A percentile compares a stretch with the other conserved stretches of the same genome.
These are phyloP conservation scores for Psix sp. DNA, from an alignment of 1,140 invertebrate species.

Conservation along the genomic window DNA sequence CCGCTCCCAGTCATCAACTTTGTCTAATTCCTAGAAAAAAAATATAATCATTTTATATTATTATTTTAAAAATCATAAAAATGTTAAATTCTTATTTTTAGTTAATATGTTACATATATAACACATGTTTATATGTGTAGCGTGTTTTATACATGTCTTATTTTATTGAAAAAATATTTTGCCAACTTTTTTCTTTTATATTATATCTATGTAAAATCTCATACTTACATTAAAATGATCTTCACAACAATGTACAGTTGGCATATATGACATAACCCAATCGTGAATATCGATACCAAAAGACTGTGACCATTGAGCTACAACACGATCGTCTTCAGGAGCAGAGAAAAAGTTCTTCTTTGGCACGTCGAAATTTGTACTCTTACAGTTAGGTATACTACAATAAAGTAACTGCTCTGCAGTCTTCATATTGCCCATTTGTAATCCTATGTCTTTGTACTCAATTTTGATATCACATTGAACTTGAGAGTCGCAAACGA, in stretches of 20 bases:
- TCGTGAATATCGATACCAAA: slow-evolving; percentile 10
- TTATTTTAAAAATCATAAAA: too few relatives aligned
- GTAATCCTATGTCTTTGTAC: neutral
- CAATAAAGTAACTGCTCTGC: slow-evolving; percentile 14
- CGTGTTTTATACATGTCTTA: too few relatives aligned
- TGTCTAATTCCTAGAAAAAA: slow-evolving; percentile 20
- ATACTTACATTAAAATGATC: slow-evolving; percentile 37
- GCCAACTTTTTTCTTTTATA: too few relatives aligned
- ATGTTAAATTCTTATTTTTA: too few relatives aligned
- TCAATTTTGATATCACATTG: slow-evolving; percentile 2
- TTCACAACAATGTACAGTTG: slow-evolving; percentile 26
- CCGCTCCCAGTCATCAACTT: slow-evolving; percentile 18
- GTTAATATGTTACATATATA: too few relatives aligned
- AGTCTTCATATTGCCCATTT: slow-evolving; percentile 10
- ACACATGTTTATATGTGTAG: too few relatives aligned
- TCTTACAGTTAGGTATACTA: slow-evolving; percentile 14
- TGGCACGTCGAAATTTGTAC: slow-evolving; percentile 7
- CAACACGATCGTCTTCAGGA: slow-evolving; percentile 7
- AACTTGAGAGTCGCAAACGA: slow-evolving; percentile 3
- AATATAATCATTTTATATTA: too few relatives aligned
- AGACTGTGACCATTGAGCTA: neutral
- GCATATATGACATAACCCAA: slow-evolving; percentile 18
- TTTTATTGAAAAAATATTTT: too few relatives aligned
- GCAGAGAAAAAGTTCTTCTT: slow-evolving; percentile 13
- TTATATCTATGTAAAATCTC: neutral